Conservation (phyloP, 2,797 vertebrate species). For the Coendou prehensilis region DNA sequence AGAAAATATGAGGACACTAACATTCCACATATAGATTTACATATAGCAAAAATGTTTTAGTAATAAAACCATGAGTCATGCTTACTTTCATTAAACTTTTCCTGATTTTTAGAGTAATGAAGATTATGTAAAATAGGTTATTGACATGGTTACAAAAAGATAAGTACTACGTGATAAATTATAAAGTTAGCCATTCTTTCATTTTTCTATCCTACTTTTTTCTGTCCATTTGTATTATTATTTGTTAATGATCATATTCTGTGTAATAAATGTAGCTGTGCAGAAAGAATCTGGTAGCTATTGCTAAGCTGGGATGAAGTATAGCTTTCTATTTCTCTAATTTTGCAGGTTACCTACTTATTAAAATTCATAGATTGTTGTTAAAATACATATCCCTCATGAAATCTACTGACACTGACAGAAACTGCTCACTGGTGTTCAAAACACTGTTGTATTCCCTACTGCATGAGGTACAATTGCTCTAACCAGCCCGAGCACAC, state of each 20-base stretch:
- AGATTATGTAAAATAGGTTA: slow-evolving; percentile 89
- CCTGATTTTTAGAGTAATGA: slow-evolving; percentile 88
- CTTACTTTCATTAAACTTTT: slow-evolving; percentile 67
- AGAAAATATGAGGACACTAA: not conserved
- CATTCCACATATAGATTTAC: not conserved
- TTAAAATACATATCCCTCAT: not conserved
- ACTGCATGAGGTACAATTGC: not conserved
- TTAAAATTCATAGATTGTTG: not conserved
- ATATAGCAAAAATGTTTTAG: slow-evolving; percentile 23
- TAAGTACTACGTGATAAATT: slow-evolving; percentile 86
- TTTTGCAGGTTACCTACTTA: not conserved
- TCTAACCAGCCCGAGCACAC: not conserved
- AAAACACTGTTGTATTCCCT: not conserved
- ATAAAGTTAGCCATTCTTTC: not conserved
- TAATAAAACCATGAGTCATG: slow-evolving; percentile 7
- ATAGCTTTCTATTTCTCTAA: not conserved
- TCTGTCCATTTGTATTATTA: not conserved
- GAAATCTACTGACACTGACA: not conserved
- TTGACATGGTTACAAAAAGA: slow-evolving; percentile 89
- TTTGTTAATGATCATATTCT: not conserved
- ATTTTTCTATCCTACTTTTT: not conserved
- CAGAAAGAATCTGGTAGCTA: not conserved
- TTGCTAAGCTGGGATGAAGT: not conserved
- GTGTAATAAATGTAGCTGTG: not conserved
- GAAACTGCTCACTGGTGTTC: not conserved